Percentiles rank a stretch among this genome's conserved stretches.
phyloP scores from a whole-genome alignment of 2,888 invertebrate genomes.

The Tenthredo distinguenda region DNA sequence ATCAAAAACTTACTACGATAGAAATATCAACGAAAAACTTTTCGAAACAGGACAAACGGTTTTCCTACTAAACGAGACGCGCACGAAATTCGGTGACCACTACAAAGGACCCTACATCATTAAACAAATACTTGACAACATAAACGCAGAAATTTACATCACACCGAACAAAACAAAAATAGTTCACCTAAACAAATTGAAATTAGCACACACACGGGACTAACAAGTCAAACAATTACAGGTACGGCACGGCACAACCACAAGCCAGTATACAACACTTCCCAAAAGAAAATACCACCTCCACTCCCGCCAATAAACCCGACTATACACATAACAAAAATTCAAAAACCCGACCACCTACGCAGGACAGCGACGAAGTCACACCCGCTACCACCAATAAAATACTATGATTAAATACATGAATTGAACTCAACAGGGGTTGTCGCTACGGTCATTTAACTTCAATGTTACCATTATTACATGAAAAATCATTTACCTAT shows the following conservation, averaged over 20 bases:
- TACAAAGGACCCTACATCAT: constrained; percentile 11
- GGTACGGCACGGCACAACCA: neutral
- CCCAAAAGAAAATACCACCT: neutral
- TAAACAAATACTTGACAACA: neutral
- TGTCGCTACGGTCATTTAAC: too few relatives aligned
- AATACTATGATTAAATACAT: too few relatives aligned
- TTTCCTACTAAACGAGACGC: neutral
- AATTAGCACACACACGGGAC: neutral
- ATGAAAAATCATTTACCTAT: too few relatives aligned
- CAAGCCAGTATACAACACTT: neutral
- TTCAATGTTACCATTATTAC: too few relatives aligned
- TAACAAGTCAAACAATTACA: too few relatives aligned
- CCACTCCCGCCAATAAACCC: neutral
- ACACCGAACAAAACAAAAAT: constrained; percentile 10
- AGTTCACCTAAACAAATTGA: constrained; percentile 38
- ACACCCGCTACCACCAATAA: too few relatives aligned
- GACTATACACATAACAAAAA: too few relatives aligned
- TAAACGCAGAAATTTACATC: constrained; percentile 18
- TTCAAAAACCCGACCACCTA: too few relatives aligned
- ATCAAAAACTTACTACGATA: constrained; percentile 18
- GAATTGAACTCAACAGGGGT: too few relatives aligned
- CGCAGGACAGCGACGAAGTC: too few relatives aligned
- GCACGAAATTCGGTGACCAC: constrained; percentile 4
- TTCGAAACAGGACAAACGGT: constrained; percentile 7
- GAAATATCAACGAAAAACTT: neutral